phyloP scores from a whole-genome alignment of 1,140 invertebrate species.

The Drosophila quadrilineata region DNA sequence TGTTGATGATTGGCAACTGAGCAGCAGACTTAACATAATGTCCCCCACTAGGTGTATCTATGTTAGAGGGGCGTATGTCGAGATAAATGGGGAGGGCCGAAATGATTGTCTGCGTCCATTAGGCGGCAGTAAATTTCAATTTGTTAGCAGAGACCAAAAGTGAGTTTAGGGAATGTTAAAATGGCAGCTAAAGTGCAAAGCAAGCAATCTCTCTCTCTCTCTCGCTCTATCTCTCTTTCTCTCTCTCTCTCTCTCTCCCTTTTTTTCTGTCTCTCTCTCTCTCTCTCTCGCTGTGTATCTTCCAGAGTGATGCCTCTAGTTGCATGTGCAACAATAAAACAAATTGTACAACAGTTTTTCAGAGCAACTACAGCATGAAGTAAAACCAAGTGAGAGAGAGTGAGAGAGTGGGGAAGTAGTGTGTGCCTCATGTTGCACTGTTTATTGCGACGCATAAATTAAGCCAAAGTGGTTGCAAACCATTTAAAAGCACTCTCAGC shows the following conservation, averaged over 20 bases:
- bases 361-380: conserved; percentile 2
- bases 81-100: too few relatives aligned
- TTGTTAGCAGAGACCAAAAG: conserved; percentile 23
- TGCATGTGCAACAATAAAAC: conserved; percentile 28
- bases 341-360: conserved; percentile 60
- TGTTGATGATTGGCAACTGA: background rate
- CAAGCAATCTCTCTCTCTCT: too few relatives aligned
- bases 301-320: background rate
- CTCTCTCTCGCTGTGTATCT: too few relatives aligned
- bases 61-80: background rate
- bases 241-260: too few relatives aligned
- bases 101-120: too few relatives aligned
- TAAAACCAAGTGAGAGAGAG: background rate
- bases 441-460: conserved; percentile 62
- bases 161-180: conserved; percentile 49
- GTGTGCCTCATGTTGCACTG: conserved; percentile 37
- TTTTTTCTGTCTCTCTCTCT: too few relatives aligned
- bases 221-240: too few relatives aligned
- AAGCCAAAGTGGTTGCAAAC: conserved; percentile 45
- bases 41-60: too few relatives aligned
- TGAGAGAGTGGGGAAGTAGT: background rate
- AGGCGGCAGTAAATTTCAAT: conserved; percentile 56
- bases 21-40: too few relatives aligned
- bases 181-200: conserved; percentile 39
- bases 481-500: conserved; percentile 11